phyloP scores from a whole-genome alignment of 1,140 invertebrate species.

The Drosophila asahinai region DNA sequence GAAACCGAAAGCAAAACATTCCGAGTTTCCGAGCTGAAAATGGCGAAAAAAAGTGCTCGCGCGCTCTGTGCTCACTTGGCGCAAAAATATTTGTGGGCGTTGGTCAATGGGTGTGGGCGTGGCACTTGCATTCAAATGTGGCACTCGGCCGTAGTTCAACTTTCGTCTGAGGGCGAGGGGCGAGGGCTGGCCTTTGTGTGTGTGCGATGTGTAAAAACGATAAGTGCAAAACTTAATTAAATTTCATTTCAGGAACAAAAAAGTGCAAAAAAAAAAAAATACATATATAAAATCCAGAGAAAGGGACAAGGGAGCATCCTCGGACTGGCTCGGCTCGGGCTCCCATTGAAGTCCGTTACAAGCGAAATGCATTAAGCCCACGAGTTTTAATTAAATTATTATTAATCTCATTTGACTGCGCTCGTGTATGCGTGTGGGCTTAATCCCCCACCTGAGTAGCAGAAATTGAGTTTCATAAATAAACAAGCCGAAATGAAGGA shows the following conservation, averaged over 20 bases:
- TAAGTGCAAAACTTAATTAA: conserved; percentile 79
- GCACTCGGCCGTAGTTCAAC: conserved; percentile 17
- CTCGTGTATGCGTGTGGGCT: conserved; percentile 5
- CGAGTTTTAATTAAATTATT: conserved; percentile 80
- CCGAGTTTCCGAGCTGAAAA: conserved; percentile 4
- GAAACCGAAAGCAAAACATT: conserved; percentile 24
- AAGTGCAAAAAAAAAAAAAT: not conserved
- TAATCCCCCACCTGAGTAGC: conserved; percentile 20
- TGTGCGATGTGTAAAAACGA: conserved; percentile 45
- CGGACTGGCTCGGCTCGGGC: not conserved
- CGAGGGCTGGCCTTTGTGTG: not conserved
- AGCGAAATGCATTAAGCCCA: conserved; percentile 75
- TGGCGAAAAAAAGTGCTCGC: conserved; percentile 4
- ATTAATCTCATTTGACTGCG: conserved; percentile 73
- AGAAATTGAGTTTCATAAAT: conserved; percentile 57
- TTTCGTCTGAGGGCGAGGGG: not conserved
- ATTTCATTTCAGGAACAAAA: conserved; percentile 53
- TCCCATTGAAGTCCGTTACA: conserved; percentile 52
- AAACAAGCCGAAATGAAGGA: conserved; percentile 26
- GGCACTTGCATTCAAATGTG: conserved; percentile 18
- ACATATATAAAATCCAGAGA: not conserved
- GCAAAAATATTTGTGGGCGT: conserved; percentile 10
- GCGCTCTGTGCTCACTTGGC: not conserved
- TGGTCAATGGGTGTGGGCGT: conserved; percentile 21
- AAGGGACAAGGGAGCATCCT: conserved; percentile 2